Base-by-base conservation (phyloP, 2,888 invertebrate species). In the Odontothrips loti region DNA sequence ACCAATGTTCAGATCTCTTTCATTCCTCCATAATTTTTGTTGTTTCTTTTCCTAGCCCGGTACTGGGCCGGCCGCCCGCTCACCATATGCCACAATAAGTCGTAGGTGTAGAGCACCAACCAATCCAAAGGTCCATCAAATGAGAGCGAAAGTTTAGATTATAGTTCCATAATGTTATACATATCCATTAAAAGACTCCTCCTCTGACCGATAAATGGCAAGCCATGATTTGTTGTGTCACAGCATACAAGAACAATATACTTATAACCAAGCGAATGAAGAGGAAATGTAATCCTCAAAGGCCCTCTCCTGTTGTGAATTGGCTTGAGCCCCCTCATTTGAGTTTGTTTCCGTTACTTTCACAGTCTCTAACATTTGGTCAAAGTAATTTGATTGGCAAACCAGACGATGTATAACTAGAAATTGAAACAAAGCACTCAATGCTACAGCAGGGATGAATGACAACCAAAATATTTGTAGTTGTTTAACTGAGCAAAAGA, bases 181-280 rank as follows among this genome's bases (percentile, higher is more conserved):
- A 75, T 75, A 75, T 75, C 68, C 68, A 75, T 75, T 75, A 75
- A 75, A 75, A 75, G 68, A 75, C 68, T 75, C 68, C 68, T 75
- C 68, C 68, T 75, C 68, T 75, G 68, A 75, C 68, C 68, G 68
- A 75, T 75, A 27, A 75, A 75, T 27, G 58, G 58, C 58, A 58
- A 58, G n/a, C 58, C 58, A 20, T 75, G 68, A 12, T 75, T 75
- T 75, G 23, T 75, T 75, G 68, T 75, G 68, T 75, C 68, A 4
- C 68, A 75, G 68, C 12, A 58, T 20, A 75, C n/a, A 75, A 75
- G 1, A 27, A 27, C 27, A 12, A 10, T 12, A 27, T 75, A 12
- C 68, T 58, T 15, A 58, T 43, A 4, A 43, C 34, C 34, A 43
- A 43, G 34, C 58, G 15, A 58, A 17, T n/a, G 58, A 27, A 23